These are phyloP conservation scores for Poecilia gillii DNA, from an alignment of 2,797 vertebrate genomes.

Conservation along the genomic window DNA sequence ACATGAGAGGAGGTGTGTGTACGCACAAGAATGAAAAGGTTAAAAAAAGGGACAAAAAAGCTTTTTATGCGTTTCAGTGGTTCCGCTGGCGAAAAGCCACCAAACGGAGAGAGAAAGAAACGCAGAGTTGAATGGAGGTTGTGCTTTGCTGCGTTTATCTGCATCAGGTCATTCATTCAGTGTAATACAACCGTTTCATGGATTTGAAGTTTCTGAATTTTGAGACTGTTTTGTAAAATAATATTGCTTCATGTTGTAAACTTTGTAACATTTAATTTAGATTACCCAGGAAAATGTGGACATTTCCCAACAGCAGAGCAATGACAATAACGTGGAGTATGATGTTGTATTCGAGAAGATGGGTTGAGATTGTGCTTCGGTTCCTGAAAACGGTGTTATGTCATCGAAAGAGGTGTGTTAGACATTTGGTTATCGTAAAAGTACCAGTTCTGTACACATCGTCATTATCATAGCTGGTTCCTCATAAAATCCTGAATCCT, in stretches of 20 bases:
- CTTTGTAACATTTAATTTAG: background rate
- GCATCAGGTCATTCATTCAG: constrained; percentile 37
- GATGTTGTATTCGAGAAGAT: background rate
- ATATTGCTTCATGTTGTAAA: background rate
- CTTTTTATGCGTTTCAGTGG: constrained; percentile 71
- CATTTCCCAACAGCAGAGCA: background rate
- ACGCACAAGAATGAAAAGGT: constrained; percentile 72
- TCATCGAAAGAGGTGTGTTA: background rate
- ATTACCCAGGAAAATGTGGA: background rate
- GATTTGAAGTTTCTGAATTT: background rate
- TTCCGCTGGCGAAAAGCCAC: constrained; percentile 47
- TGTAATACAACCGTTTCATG: background rate
- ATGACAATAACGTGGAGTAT: background rate
- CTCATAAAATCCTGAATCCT: background rate
- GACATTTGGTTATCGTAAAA: background rate
- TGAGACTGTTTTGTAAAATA: background rate
- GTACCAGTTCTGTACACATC: background rate
- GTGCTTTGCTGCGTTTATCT: constrained; percentile 35
- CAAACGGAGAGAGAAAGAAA: constrained; percentile 9
- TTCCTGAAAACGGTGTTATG: background rate
- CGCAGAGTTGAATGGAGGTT: constrained; percentile 7
- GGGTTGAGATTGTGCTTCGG: background rate
- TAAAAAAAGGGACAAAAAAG: constrained; percentile 69
- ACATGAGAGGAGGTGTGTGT: constrained; percentile 61
- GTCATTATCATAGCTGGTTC: background rate